Evolutionary conservation across 1,140 invertebrate species (phyloP), one percentile per base, ranked within the genome.

Genomic region (Yoshiicerus persimilis): DNA sequence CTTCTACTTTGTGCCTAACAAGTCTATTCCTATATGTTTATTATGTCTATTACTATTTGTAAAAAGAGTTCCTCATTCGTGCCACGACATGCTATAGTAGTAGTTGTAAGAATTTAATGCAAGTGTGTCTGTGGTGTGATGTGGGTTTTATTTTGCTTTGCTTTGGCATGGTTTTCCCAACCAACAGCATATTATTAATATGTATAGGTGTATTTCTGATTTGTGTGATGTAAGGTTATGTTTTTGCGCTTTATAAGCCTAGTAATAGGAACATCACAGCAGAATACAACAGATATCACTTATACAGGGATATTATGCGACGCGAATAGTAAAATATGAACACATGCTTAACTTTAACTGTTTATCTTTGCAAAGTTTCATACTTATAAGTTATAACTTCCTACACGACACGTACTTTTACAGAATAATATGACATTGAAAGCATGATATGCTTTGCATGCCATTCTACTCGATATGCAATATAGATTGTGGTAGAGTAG

Each of bases 61-160:
- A 66, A 30, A 70, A 27, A 70, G 32, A 38, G 32, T 80, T 80
- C 75, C 75, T 80, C 32, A 80, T 80, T 80, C 75, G 32, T 80
- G 75, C 25, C 64, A 27, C 27, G 64, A 13, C 32, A 23, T 80
- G 32, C 75, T 32, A 20, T 80, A 38, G 34, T 32, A 80, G 30
- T 36, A 36, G 75, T 80, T 80, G 75, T 80, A 80, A 80, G 75
- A 32, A 80, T 80, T 34, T 80, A 77, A 80, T 80, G 75, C 34
- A 80, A 80, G 75, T 80, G 75, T 80, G 75, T 80, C 75, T 80
- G 75, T 80, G 75, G 75, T 80, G 75, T 80, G 75, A 80, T 80
- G 75, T 80, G 75, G 75, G 75, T 80, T 80, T 34, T 32, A 23
- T 32, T 80, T 36, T 32, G 30, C 75, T 80, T 80, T 25, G 30